These are phyloP conservation scores for Mesoligia furuncula DNA, from an alignment of 2,888 invertebrate genomes.

Conservation along the genomic window DNA sequence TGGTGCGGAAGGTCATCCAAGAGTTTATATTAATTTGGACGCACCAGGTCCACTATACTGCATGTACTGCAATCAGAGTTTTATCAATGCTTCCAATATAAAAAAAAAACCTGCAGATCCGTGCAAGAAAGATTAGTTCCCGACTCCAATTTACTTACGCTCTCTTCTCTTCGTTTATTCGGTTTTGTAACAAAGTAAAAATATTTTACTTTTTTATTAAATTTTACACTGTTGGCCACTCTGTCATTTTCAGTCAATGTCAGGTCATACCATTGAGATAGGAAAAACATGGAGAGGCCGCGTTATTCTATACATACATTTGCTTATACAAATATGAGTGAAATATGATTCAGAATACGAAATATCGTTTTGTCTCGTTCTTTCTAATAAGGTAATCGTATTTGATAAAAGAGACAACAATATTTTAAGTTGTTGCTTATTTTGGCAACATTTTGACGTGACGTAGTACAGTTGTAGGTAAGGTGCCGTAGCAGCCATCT, in stretches of 20 bases:
- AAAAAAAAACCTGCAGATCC: not conserved
- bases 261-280: too few species aligned
- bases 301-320: too few species aligned
- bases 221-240: not conserved
- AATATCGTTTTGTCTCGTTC: too few species aligned
- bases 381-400: too few species aligned
- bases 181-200: not conserved
- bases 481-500: too few species aligned
- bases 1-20: constrained; percentile 47
- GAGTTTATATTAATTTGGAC: constrained; percentile 52
- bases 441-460: too few species aligned
- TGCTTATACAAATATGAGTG: too few species aligned
- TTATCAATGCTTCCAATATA: not conserved
- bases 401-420: too few species aligned
- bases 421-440: too few species aligned
- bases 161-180: not conserved
- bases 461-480: too few species aligned
- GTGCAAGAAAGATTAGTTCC: not conserved
- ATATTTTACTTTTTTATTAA: not conserved
- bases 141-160: not conserved
- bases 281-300: too few species aligned
- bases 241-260: not conserved
- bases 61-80: constrained; percentile 37
- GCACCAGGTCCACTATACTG: constrained; percentile 43
- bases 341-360: too few species aligned